Evolutionary conservation across 2,113 vertebrate species (phyloP).

Genomic region (Montifringilla adamsi): DNA sequence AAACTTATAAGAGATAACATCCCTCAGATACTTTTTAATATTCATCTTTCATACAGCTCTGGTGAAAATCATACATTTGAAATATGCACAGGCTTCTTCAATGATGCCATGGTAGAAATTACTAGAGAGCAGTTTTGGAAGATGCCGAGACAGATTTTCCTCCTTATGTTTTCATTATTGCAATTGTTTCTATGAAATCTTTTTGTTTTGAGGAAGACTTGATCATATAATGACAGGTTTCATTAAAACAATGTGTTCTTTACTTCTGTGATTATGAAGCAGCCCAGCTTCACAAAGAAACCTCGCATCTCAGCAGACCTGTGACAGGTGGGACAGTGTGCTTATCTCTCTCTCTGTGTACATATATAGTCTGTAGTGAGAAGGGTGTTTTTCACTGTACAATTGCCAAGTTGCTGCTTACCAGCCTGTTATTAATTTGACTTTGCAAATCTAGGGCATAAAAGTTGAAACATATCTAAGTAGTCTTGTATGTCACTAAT

Average conservation of each 20-base stretch:
- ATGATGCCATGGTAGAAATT: neutral
- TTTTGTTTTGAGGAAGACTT: neutral
- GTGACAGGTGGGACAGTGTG: neutral
- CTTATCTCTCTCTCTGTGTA: neutral
- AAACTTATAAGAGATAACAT: neutral
- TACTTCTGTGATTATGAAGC: neutral
- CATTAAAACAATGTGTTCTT: neutral
- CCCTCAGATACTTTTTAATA: neutral
- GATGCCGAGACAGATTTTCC: neutral
- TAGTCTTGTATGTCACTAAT: neutral
- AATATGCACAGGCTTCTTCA: neutral
- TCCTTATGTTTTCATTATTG: neutral
- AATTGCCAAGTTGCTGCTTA: neutral
- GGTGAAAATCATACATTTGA: neutral
- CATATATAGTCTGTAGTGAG: neutral
- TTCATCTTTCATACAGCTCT: neutral
- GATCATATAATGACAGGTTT: neutral
- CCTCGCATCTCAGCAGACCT: neutral
- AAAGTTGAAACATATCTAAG: neutral
- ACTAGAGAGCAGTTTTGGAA: neutral
- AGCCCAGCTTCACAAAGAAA: neutral
- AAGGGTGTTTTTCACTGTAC: neutral
- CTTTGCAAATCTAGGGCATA: neutral
- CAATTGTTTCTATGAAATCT: neutral
- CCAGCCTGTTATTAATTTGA: neutral